Percentiles rank a stretch among this genome's conserved stretches.
These are phyloP conservation scores for Andrena bicolor DNA, from an alignment of 2,888 invertebrate species.

Conservation along the genomic window DNA sequence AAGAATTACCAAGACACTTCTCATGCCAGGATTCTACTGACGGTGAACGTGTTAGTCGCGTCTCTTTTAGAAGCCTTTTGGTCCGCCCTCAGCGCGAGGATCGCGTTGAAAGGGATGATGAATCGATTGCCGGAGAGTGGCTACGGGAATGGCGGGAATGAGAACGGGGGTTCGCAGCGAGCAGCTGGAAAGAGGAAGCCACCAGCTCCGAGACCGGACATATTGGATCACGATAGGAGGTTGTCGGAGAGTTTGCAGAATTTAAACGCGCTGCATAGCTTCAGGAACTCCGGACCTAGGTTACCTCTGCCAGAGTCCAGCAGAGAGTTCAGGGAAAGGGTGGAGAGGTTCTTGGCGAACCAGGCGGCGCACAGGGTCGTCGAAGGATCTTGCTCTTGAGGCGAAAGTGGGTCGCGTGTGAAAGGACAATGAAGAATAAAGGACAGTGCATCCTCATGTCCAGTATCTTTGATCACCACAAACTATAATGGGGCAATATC, in stretches of 20 bases:
- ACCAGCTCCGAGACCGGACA: slow-evolving; percentile 73
- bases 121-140: slow-evolving; percentile 79
- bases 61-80: slow-evolving; percentile 87
- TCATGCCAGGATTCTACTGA: slow-evolving; percentile 84
- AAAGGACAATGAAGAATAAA: not conserved
- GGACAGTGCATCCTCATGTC: not conserved
- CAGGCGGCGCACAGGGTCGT: slow-evolving; percentile 73
- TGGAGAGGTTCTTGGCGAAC: slow-evolving; percentile 76
- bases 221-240: slow-evolving; percentile 72
- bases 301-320: slow-evolving; percentile 76
- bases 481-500: not conserved
- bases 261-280: slow-evolving; percentile 68
- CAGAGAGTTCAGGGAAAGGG: slow-evolving; percentile 76
- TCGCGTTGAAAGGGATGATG: slow-evolving; percentile 88
- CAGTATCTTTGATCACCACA: not conserved
- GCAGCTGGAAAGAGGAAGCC: slow-evolving; percentile 56
- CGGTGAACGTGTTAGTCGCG: slow-evolving; percentile 88
- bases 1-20: slow-evolving; percentile 37
- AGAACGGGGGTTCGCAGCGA: slow-evolving; percentile 17
- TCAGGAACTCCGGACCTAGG: slow-evolving; percentile 66
- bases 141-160: slow-evolving; percentile 42
- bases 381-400: slow-evolving; percentile 64
- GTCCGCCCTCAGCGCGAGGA: slow-evolving; percentile 87
- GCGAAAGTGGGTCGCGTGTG: not conserved
- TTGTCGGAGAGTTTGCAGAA: slow-evolving; percentile 74